A percentile compares a stretch with the other conserved stretches of the same genome.
Conservation (phyloP, 2,113 vertebrate species). For the human region GRCh38 chr18:64921501-64922000, state of each 20-base stretch:
- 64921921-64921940: not conserved
- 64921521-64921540: not conserved
- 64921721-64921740: not conserved
- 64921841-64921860: not conserved
- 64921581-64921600: not conserved
- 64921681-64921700: not conserved
- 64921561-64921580: not conserved
- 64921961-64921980: not conserved
- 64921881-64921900: not conserved
- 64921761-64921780: not conserved
- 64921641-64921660: not conserved
- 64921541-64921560: not conserved
- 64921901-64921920: not conserved
- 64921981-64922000: rapidly evolving
- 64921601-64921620: not conserved
- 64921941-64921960: not conserved
- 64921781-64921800: not conserved
- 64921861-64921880: not conserved
- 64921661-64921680: not conserved
- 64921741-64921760: not conserved
- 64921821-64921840: not conserved
- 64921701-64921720: not conserved
- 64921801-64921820: not conserved
- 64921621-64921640: not conserved
- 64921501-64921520: not conserved